Evolutionary conservation across 2,113 vertebrate species (phyloP).

Genomic region (Odocoileus virginianus): DNA sequence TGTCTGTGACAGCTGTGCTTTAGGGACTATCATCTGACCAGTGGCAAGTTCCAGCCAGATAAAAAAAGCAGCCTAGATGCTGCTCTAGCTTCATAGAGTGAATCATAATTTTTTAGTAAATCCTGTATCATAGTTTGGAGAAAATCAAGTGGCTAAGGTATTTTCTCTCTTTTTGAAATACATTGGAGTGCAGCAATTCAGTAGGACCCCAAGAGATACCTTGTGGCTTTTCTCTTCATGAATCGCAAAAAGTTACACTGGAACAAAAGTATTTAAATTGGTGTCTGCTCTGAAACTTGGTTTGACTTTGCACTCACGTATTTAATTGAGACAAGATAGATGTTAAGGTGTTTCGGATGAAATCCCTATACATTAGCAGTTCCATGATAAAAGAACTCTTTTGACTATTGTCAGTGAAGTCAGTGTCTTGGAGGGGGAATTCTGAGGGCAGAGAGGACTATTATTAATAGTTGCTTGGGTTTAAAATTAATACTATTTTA

Average conservation of each 20-base stretch:
- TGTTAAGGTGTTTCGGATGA: not conserved
- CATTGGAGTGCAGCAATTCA: not conserved
- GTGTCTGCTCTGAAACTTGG: not conserved
- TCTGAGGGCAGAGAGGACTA: not conserved
- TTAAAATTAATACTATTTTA: not conserved
- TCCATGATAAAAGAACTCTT: not conserved
- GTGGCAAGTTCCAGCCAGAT: not conserved
- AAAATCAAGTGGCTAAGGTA: not conserved
- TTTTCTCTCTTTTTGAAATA: slow-evolving; percentile 9
- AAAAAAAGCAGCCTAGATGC: not conserved
- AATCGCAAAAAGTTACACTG: not conserved
- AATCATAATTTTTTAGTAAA: not conserved
- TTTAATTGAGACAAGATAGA: not conserved
- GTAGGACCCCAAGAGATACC: not conserved
- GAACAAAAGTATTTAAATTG: not conserved
- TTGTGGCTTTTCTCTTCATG: not conserved
- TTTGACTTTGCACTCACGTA: not conserved
- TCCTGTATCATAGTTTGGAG: not conserved
- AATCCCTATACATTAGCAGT: not conserved
- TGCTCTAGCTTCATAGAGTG: not conserved
- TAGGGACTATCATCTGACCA: not conserved
- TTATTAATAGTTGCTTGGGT: not conserved
- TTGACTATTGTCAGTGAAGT: not conserved
- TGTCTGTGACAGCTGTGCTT: not conserved
- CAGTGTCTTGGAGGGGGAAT: not conserved